Evolutionary conservation across 2,888 invertebrate genomes (phyloP).

Genomic region (Scaptomyza flava): DNA sequence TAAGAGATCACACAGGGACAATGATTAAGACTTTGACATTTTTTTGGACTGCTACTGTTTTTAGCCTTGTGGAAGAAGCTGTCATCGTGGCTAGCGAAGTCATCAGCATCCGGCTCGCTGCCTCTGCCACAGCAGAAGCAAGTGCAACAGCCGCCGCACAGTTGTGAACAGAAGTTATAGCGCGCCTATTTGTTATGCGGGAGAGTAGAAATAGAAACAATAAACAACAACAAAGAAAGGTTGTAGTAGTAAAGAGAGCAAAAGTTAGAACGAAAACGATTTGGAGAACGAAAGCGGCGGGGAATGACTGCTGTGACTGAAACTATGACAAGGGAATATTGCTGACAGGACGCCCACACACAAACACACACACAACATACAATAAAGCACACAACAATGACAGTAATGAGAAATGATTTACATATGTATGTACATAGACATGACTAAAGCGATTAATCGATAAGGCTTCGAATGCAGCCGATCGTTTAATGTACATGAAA

Average conservation of each 20-base stretch:
- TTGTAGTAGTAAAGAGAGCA: conserved; percentile 58
- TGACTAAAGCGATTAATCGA: conserved; percentile 6
- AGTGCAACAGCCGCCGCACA: conserved; percentile 58
- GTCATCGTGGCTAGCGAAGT: conserved; percentile 44
- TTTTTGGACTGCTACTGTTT: conserved; percentile 31
- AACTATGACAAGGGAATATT: conserved; percentile 14
- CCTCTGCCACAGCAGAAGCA: conserved; percentile 51
- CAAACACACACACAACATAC: conserved; percentile 9
- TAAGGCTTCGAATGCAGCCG: conserved; percentile 4
- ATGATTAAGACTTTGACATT: conserved; percentile 53
- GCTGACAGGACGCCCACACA: conserved; percentile 28
- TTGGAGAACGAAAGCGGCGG: conserved; percentile 34
- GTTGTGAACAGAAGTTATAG: conserved; percentile 81
- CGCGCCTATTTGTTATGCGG: conserved; percentile 73
- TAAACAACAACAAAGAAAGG: conserved; percentile 73
- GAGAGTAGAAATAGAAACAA: conserved; percentile 71
- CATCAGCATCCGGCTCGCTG: conserved; percentile 47
- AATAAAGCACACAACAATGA: conserved; percentile 12
- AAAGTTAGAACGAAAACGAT: conserved; percentile 39
- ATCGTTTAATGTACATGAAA: conserved; percentile 34
- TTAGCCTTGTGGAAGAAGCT: conserved; percentile 43
- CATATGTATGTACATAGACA: too few relatives aligned
- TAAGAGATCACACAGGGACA: conserved; percentile 73
- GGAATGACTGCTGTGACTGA: conserved; percentile 36
- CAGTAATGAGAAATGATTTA: conserved; percentile 3